Evolutionary conservation across 2,888 invertebrate genomes (phyloP), one percentile per base, ranked within the genome.

Genomic region (Lacanobia oleracea): DNA sequence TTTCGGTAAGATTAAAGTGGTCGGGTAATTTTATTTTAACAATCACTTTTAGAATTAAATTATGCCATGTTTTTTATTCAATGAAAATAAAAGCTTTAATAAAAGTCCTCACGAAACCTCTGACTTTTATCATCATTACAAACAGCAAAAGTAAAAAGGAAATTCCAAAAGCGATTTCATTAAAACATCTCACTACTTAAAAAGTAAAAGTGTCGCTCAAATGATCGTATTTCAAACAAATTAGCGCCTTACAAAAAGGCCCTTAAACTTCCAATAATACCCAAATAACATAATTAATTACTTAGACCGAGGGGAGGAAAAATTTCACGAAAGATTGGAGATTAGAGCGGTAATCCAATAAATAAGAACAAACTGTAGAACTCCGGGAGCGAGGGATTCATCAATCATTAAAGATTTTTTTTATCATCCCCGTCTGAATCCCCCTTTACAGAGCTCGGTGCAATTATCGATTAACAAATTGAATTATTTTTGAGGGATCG

Each of bases 271-370:
- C 85, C 87, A 84, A 86, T 90, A 91, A 90, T 91, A 90, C 86
- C 85, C 82, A 89, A 92, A 91, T 90, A 91, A 90, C 88, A 87
- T 88, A 91, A 93, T 92, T 93, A 93, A 94, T 93, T 93, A 92
- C 88, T 87, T 81, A 85, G 87, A 85, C 86, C 82, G 83, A 86
- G 75, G 86, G 85, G 79, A 81, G 86, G 82, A 89, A 89, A 89
- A 90, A 88, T 82, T 88, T 88, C 84, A 85, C 85, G 78, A 88
- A 90, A 91, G 88, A 89, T 89, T 89, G 85, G 83, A 89, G 90
- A 91, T 91, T 91, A 91, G 91, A 90, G 86, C 87, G 86, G 91
- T 91, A 91, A 93, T 92, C 89, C 86, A 88, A 92, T 92, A 91
- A 92, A 91, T 89, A 88, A 88, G 88, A 87, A 85, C 75, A 84